Conservation (phyloP, 2,113 vertebrate genomes). For the Leptocoma aspasia region DNA sequence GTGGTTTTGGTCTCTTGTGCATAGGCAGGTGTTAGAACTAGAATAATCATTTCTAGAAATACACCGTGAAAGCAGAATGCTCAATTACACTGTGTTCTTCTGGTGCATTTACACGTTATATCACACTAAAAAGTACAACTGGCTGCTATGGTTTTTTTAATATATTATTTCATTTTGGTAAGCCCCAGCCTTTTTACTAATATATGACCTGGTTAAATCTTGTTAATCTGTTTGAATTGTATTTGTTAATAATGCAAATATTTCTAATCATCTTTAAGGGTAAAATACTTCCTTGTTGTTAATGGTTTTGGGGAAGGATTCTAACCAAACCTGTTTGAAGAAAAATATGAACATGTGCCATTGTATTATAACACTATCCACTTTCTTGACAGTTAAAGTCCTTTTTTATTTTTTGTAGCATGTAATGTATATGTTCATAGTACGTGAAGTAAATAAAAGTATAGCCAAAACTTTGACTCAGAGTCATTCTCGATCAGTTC, state of each 20-base stretch:
- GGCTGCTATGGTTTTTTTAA: constrained; percentile 77
- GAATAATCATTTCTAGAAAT: constrained; percentile 63
- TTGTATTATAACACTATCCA: constrained; percentile 97
- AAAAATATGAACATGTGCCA: constrained; percentile 87
- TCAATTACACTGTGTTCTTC: constrained; percentile 62
- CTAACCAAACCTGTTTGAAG: constrained; percentile 77
- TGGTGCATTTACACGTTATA: constrained; percentile 68
- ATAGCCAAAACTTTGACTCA: constrained; percentile 73
- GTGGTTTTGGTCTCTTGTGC: constrained; percentile 59
- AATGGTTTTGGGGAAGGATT: constrained; percentile 73
- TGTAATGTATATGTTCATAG: constrained; percentile 91
- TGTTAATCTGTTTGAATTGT: constrained; percentile 79
- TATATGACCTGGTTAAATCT: constrained; percentile 76
- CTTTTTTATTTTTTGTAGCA: constrained; percentile 80
- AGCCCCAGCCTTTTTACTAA: constrained; percentile 76
- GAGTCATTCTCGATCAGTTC: constrained; percentile 56
- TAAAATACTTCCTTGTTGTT: constrained; percentile 73
- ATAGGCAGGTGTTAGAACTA: constrained; percentile 67
- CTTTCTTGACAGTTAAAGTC: constrained; percentile 83
- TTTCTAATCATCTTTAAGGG: constrained; percentile 75
- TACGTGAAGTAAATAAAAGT: constrained; percentile 91
- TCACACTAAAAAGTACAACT: constrained; percentile 72
- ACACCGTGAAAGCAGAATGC: constrained; percentile 64
- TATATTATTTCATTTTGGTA: constrained; percentile 73
- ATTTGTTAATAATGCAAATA: constrained; percentile 80